Base-by-base conservation (phyloP, 2,797 vertebrate species). In the Schizopygopsis pylzovi region DNA sequence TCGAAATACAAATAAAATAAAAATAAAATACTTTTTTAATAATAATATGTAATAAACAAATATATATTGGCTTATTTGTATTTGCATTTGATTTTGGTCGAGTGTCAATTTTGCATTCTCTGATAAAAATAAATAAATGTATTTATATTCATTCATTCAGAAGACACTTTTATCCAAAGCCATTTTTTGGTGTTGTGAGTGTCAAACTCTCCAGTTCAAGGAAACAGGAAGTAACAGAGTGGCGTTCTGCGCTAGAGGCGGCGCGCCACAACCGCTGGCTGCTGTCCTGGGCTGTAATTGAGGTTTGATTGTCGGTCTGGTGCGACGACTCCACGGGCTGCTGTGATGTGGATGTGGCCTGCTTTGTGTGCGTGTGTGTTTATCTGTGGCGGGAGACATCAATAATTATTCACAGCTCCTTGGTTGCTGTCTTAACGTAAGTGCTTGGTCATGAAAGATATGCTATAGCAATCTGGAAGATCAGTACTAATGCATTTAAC, bases 281-380 rank as follows among this genome's bases (percentile, higher is more conserved):
- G 88, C 71, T 75, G 82, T 56, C 79, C 89, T 83, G 89, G 86
- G 83, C 91, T 93, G 81, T 93, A 92, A 94, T 94, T 94, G 92
- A 59, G 91, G 91, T 92, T 39, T 43, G 80, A 85, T 78, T 91
- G 87, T 92, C 91, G 92, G 90, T 92, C 83, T 90, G 85, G 78
- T 91, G 49, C 88, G 86, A 84, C 78, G 83, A n/a, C 39, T 88
- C 47, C 56, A 63, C 47, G 49, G 78, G 89, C 91, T 39, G 86
- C 90, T 90, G 81, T 59, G 82, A 89, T 92, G 90, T 90, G 92
- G 89, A 83, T 78, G 79, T 88, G 84, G 82, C 87, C 5, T 59
- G 37, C 65, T 88, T 89, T 89, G 90, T 92, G 91, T 90, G 89
- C 70, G 12, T 13, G 75, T 56, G 75, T 77, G 76, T 78, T n/a